These are phyloP conservation scores for Oopsacas minuta DNA, from an alignment of 37 sponge, comb jelly and placozoan species.

Conservation along the genomic window DNA sequence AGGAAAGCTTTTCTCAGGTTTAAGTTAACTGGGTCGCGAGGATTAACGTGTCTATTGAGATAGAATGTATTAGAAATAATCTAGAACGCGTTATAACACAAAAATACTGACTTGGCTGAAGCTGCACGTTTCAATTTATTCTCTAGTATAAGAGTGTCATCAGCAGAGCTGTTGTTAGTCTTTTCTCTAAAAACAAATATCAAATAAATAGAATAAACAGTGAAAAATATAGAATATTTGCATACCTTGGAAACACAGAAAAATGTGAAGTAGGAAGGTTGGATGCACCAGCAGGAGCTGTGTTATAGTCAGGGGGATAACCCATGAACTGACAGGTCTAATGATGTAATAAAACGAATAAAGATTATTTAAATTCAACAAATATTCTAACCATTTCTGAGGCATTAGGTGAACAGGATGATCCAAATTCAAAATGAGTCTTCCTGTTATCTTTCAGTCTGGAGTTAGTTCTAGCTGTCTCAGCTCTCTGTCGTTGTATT, in stretches of 20 bases:
- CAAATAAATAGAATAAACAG: neutral
- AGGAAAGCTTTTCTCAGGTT: constrained; percentile 66
- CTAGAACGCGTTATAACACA: neutral
- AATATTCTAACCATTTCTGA: constrained; percentile 55
- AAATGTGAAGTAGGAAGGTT: neutral
- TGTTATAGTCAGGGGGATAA: neutral
- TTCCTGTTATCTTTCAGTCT: constrained; percentile 40
- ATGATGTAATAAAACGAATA: no score
- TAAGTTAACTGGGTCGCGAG: constrained; percentile 57
- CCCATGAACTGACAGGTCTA: neutral
- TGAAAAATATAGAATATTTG: neutral
- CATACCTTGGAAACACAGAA: neutral
- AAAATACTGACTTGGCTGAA: neutral
- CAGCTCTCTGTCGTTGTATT: neutral
- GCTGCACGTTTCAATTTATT: constrained; percentile 5
- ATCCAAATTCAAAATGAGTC: constrained; percentile 59
- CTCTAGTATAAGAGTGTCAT: neutral
- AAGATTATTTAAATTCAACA: no score
- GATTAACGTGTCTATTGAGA: constrained; percentile 34
- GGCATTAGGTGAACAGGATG: neutral
- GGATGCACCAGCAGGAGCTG: neutral
- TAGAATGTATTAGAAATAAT: no score
- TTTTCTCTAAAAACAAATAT: neutral
- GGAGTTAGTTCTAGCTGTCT: neutral
- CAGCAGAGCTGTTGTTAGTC: neutral